phyloP scores from a whole-genome alignment of 2,113 vertebrate genomes.

The Cepphus grylle region DNA sequence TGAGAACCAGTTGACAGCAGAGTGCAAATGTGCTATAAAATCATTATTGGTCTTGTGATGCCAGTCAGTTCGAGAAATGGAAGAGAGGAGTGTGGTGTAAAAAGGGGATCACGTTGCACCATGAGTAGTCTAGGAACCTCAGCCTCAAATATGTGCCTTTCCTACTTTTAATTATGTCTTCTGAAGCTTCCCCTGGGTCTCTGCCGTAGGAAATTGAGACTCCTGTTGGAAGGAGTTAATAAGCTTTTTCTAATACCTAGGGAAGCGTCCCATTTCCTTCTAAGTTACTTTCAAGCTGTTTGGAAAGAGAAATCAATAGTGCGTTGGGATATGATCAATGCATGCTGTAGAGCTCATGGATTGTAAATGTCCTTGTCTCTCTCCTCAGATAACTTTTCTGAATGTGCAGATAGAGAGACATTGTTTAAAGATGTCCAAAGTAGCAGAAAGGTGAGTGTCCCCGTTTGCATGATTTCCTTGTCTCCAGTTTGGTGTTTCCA shows the following conservation, averaged over 20 bases:
- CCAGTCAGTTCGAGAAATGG: neutral
- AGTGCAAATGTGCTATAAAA: neutral
- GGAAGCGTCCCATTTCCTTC: conserved; percentile 28
- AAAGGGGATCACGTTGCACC: neutral
- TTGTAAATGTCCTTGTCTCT: conserved; percentile 53
- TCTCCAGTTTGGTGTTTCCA: neutral
- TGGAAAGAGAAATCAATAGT: conserved; percentile 28
- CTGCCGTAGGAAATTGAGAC: neutral
- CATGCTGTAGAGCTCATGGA: neutral
- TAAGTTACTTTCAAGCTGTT: neutral
- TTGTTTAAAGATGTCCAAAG: conserved; percentile 98
- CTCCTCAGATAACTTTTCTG: conserved; percentile 88
- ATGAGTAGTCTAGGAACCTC: neutral
- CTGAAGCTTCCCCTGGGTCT: neutral
- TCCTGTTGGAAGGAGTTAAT: conserved; percentile 7
- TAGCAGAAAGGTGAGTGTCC: conserved; percentile 90
- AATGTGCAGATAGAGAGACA: conserved; percentile 93
- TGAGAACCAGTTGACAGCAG: neutral
- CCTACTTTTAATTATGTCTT: neutral
- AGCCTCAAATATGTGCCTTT: neutral
- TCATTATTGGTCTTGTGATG: neutral
- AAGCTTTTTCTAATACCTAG: neutral
- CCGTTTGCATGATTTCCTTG: neutral
- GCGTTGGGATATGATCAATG: neutral
- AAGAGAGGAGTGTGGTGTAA: neutral